A percentile compares a stretch with the other conserved stretches of the same genome.
Evolutionary conservation across 1,140 invertebrate genomes (phyloP).

Genomic region (Aricia agestis): DNA sequence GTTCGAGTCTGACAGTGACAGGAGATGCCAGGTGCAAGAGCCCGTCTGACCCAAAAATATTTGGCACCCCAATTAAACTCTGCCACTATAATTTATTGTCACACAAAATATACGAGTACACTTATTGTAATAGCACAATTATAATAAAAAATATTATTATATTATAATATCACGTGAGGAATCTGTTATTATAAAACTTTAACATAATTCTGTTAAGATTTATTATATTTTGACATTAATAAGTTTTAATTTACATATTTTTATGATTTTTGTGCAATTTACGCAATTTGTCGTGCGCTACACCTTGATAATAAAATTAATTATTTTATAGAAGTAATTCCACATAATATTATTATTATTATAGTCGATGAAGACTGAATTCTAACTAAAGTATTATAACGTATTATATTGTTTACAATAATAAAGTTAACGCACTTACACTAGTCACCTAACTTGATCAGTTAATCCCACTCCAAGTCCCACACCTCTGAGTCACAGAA

Average conservation of each 20-base stretch:
- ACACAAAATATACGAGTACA: constrained; percentile 16
- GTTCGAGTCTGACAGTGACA: constrained; percentile 30
- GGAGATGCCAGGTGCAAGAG: constrained; percentile 48
- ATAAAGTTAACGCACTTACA: too few species aligned
- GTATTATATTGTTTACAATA: too few species aligned
- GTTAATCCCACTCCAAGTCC: not conserved
- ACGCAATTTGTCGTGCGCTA: not conserved
- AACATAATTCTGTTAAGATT: not conserved
- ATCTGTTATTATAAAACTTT: constrained; percentile 4
- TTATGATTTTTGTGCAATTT: not conserved
- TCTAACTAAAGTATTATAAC: too few species aligned
- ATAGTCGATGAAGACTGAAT: too few species aligned
- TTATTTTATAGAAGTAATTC: too few species aligned
- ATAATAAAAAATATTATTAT: constrained; percentile 21
- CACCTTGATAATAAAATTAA: too few species aligned
- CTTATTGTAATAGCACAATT: constrained; percentile 26
- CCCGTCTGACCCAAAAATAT: constrained; percentile 35
- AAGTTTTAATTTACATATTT: not conserved
- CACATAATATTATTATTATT: too few species aligned
- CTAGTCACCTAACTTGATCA: not conserved
- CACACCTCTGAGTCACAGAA: not conserved
- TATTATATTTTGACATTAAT: not conserved
- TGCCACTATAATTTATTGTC: constrained; percentile 36
- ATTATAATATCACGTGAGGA: constrained; percentile 5
- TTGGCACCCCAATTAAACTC: constrained; percentile 40